These are phyloP conservation scores for Cairina moschata DNA, from an alignment of 2,113 vertebrate species.

Conservation along the genomic window DNA sequence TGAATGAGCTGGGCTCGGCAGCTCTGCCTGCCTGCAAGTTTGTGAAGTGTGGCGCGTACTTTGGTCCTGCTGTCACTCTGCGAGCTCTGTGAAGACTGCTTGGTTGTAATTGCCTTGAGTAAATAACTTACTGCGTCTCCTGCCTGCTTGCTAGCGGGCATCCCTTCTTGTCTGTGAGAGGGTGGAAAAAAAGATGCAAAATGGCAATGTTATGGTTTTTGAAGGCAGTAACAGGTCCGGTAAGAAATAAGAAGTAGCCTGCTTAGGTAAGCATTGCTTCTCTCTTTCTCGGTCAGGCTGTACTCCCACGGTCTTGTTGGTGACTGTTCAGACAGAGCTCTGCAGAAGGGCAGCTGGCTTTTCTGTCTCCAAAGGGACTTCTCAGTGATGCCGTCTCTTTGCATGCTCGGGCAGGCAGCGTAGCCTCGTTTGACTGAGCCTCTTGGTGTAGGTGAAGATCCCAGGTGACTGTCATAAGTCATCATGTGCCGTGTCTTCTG, in stretches of 20 bases:
- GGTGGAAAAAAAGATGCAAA: background rate
- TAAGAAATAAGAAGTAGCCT: background rate
- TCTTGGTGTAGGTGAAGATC: background rate
- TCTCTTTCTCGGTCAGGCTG: background rate
- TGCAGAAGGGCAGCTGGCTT: background rate
- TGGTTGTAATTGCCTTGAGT: background rate
- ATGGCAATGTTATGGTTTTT: background rate
- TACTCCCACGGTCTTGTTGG: fast-evolving
- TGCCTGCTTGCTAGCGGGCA: background rate
- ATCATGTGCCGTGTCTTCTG: background rate
- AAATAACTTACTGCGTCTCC: background rate
- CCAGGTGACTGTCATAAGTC: background rate
- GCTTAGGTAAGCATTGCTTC: background rate
- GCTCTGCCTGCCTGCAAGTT: fast-evolving
- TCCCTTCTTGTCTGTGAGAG: background rate
- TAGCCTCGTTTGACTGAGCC: background rate
- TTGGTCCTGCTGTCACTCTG: background rate
- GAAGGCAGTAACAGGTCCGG: background rate
- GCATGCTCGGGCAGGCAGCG: background rate
- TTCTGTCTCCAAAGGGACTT: background rate
- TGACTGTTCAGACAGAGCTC: background rate
- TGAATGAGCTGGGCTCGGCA: background rate
- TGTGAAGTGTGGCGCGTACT: background rate
- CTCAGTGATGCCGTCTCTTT: background rate
- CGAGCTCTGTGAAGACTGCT: background rate